Conservation (phyloP, 2,797 vertebrate species). For the Trachops cirrhosus region DNA sequence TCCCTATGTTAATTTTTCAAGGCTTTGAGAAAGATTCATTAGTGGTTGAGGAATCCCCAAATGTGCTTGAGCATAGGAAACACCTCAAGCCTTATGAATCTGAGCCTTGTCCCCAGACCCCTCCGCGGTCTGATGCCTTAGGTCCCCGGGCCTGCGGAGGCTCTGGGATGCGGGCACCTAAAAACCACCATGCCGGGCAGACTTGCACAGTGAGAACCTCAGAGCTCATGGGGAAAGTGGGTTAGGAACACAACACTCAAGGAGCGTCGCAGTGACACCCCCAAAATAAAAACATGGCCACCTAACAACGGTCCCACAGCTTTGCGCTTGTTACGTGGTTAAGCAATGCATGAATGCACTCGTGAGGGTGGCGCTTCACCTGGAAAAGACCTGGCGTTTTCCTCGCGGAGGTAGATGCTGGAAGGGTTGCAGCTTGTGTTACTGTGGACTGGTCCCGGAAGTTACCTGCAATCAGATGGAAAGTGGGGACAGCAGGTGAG, state of each 20-base stretch:
- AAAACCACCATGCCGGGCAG: background rate
- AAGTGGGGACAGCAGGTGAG: background rate
- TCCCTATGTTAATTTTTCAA: background rate
- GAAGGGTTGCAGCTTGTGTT: background rate
- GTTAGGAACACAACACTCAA: background rate
- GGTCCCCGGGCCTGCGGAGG: background rate
- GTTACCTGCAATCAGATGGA: background rate
- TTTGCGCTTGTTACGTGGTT: background rate
- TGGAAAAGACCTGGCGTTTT: background rate
- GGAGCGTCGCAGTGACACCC: background rate
- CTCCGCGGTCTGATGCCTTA: background rate
- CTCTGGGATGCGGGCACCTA: background rate
- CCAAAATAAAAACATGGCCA: background rate
- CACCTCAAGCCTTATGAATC: background rate
- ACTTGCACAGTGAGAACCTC: background rate
- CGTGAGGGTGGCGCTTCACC: background rate
- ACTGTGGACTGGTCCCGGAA: background rate
- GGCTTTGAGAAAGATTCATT: background rate
- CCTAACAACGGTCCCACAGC: background rate
- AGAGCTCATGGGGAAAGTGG: background rate
- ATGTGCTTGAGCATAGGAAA: background rate
- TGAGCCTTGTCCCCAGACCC: background rate
- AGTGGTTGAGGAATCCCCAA: background rate
- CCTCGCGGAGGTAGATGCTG: background rate
- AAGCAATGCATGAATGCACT: background rate